Conservation (phyloP, 2,888 invertebrate genomes). For the Poecilobothrus nobilitatus region DNA sequence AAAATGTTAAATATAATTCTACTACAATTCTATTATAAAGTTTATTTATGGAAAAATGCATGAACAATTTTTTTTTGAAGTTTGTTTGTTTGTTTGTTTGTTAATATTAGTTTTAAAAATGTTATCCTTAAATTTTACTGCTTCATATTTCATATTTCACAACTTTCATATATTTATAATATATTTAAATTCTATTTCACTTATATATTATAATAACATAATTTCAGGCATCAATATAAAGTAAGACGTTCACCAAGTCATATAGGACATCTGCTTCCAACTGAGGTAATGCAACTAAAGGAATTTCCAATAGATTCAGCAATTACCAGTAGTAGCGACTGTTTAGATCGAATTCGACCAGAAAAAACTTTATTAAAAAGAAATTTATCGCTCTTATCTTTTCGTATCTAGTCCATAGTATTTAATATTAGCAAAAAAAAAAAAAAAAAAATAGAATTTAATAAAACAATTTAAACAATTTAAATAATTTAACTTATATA, state of each 20-base stretch:
- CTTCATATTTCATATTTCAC: too few relatives aligned
- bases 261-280: conserved; percentile 40
- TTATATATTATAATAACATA: neutral
- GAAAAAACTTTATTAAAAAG: conserved; percentile 38
- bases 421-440: neutral
- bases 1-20: too few relatives aligned
- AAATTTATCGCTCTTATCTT: conserved; percentile 42
- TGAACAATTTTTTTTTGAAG: too few relatives aligned
- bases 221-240: conserved; percentile 40
- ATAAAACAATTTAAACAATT: too few relatives aligned
- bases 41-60: too few relatives aligned
- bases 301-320: conserved; percentile 40
- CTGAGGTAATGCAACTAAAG: conserved; percentile 42
- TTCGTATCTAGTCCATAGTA: conserved; percentile 34
- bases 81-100: too few relatives aligned
- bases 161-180: neutral
- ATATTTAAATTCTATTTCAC: neutral
- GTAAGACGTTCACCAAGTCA: conserved; percentile 41
- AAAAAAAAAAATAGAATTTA: too few relatives aligned
- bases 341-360: conserved; percentile 28
- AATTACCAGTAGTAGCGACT: conserved; percentile 31
- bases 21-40: too few relatives aligned
- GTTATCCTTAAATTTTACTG: too few relatives aligned
- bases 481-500: too few relatives aligned
- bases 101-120: too few relatives aligned